These are phyloP conservation scores for Gambusia yucatana DNA, from an alignment of 2,797 vertebrate species.

Conservation along the genomic window DNA sequence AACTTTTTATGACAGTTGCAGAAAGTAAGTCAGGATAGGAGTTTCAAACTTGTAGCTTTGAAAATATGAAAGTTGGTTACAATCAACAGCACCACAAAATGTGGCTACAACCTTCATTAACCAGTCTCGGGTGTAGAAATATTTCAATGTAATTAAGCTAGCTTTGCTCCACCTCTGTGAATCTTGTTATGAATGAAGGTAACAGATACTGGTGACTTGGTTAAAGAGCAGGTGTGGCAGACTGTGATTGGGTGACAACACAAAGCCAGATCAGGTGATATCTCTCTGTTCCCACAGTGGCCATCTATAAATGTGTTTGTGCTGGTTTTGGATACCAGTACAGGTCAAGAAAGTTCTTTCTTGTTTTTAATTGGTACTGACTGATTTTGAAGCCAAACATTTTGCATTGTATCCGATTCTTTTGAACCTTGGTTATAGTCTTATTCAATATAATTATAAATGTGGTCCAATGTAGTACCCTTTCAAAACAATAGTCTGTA, in stretches of 20 bases:
- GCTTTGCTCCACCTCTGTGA: slow-evolving; percentile 44
- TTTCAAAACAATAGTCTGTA: not conserved
- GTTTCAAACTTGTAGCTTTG: not conserved
- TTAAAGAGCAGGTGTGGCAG: slow-evolving; percentile 63
- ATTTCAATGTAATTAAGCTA: slow-evolving; percentile 39
- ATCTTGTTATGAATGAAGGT: slow-evolving; percentile 44
- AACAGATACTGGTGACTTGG: slow-evolving; percentile 50
- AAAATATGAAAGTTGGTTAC: not conserved
- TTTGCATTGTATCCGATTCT: not conserved
- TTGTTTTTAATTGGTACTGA: not conserved
- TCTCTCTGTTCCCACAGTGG: slow-evolving; percentile 50
- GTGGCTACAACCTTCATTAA: slow-evolving; percentile 1
- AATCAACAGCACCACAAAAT: not conserved
- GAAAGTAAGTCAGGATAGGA: not conserved
- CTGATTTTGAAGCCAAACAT: not conserved
- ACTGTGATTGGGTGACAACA: slow-evolving; percentile 58
- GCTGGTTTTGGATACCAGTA: not conserved
- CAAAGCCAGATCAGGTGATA: slow-evolving; percentile 25
- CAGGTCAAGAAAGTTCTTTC: no score
- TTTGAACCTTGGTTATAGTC: not conserved
- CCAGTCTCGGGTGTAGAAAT: slow-evolving; percentile 16
- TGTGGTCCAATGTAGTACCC: not conserved
- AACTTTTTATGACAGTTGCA: slow-evolving; percentile 7
- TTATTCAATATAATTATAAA: not conserved
- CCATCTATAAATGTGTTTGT: slow-evolving; percentile 2